Evolutionary conservation across 2,888 invertebrate species (phyloP).

Genomic region (Apoda limacodes): DNA sequence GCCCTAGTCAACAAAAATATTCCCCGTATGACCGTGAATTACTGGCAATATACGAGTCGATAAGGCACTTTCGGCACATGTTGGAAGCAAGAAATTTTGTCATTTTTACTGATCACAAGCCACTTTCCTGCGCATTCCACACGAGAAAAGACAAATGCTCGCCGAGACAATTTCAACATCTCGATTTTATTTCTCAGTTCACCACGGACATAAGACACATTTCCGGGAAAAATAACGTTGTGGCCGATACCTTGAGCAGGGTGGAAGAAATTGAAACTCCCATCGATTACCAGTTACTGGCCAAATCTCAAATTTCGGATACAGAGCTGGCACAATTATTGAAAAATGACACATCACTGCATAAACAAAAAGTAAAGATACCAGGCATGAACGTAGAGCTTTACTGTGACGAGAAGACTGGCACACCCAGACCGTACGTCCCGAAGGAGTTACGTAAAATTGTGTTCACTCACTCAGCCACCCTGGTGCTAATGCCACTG

Average conservation of each 20-base stretch:
- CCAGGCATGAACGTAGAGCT: slow-evolving; percentile 13
- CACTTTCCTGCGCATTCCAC: slow-evolving; percentile 20
- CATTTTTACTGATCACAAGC: too few relatives aligned
- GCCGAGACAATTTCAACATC: slow-evolving; percentile 20
- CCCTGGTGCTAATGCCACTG: slow-evolving; percentile 15
- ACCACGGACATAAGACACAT: too few relatives aligned
- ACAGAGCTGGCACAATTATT: slow-evolving; percentile 11
- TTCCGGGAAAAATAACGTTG: slow-evolving; percentile 19
- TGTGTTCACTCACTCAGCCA: slow-evolving; percentile 18
- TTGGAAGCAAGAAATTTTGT: slow-evolving; percentile 14
- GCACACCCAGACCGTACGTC: slow-evolving; percentile 14
- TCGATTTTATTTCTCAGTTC: slow-evolving; percentile 21
- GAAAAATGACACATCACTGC: slow-evolving; percentile 8
- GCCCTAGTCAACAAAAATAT: slow-evolving; percentile 8
- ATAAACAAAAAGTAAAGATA: slow-evolving; percentile 8
- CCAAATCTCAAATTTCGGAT: slow-evolving; percentile 13
- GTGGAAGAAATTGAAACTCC: slow-evolving; percentile 22
- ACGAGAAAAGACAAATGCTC: slow-evolving; percentile 19
- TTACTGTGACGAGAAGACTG: slow-evolving; percentile 15
- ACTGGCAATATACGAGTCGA: slow-evolving; percentile 15
- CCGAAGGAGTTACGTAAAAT: slow-evolving; percentile 7
- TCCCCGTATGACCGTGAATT: slow-evolving; percentile 19
- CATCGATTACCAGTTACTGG: slow-evolving; percentile 14
- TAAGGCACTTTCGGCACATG: slow-evolving; percentile 21
- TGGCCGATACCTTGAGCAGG: slow-evolving; percentile 22